These are phyloP conservation scores for Coccyzus lansbergi DNA, from an alignment of 2,797 vertebrate genomes.

Conservation along the genomic window DNA sequence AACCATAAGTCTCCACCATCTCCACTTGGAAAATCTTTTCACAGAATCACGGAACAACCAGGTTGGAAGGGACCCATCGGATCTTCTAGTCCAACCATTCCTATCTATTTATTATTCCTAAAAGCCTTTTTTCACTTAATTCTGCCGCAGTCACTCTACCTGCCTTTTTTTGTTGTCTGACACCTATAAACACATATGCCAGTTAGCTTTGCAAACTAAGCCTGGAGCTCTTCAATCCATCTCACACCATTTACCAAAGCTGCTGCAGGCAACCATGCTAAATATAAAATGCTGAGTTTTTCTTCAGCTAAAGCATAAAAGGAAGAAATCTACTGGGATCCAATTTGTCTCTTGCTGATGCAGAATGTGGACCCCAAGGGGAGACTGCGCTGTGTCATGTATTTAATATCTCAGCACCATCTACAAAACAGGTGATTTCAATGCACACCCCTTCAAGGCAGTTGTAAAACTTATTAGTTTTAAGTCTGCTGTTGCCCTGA, in stretches of 20 bases:
- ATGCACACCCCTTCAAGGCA: neutral
- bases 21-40: neutral
- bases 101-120: neutral
- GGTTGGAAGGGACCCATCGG: too few relatives aligned
- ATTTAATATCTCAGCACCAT: neutral
- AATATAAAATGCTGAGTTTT: neutral
- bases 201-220: neutral
- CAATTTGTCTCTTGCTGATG: neutral
- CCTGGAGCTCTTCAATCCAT: neutral
- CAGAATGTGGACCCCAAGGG: neutral
- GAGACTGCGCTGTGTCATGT: neutral
- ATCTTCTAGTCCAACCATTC: too few relatives aligned
- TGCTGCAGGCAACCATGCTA: neutral
- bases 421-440: neutral
- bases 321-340: neutral
- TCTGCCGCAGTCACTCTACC: neutral
- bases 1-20: neutral
- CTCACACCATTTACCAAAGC: neutral
- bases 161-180: neutral
- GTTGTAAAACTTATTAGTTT: neutral
- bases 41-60: too few relatives aligned
- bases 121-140: neutral
- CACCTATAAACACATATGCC: neutral
- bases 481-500: neutral
- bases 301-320: neutral